A percentile compares a stretch with the other conserved stretches of the same genome.
Conservation (phyloP, 2,888 invertebrate genomes). For the Dendrolimus houi region DNA sequence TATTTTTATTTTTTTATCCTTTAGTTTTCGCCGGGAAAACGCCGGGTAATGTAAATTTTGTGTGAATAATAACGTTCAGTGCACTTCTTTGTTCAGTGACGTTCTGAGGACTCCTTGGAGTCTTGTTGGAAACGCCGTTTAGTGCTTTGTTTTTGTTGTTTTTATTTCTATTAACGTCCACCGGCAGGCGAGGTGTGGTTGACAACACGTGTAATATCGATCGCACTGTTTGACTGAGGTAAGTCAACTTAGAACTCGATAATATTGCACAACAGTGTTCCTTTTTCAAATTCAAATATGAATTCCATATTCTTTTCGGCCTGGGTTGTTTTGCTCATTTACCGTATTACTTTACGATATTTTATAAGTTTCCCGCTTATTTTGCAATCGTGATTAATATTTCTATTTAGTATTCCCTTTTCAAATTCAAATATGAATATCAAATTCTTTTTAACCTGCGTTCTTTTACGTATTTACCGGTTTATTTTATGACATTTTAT, state of each 20-base stretch:
- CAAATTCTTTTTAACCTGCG: no score
- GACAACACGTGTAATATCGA: constrained; percentile 52
- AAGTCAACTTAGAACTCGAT: constrained; percentile 11
- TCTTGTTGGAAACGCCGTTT: constrained; percentile 23
- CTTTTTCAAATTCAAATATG: not conserved
- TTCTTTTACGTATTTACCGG: no score
- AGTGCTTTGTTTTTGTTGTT: constrained; percentile 29
- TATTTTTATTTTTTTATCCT: constrained; percentile 27
- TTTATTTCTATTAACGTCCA: constrained; percentile 28
- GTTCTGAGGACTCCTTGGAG: constrained; percentile 24
- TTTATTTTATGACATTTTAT: no score
- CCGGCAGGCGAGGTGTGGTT: constrained; percentile 33
- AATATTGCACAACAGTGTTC: not conserved
- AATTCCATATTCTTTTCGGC: no score
- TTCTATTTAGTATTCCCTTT: no score
- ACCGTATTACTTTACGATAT: no score
- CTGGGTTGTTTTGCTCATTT: no score
- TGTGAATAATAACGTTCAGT: constrained; percentile 37
- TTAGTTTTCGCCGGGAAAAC: constrained; percentile 59
- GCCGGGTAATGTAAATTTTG: constrained; percentile 43
- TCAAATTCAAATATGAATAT: no score
- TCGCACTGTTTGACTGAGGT: constrained; percentile 38
- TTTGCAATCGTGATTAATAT: no score
- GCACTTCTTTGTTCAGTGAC: constrained; percentile 39
- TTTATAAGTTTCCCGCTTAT: no score